Evolutionary conservation across 1,140 invertebrate genomes (phyloP), one percentile per base, ranked within the genome.

Genomic region (Ceratitis capitata): DNA sequence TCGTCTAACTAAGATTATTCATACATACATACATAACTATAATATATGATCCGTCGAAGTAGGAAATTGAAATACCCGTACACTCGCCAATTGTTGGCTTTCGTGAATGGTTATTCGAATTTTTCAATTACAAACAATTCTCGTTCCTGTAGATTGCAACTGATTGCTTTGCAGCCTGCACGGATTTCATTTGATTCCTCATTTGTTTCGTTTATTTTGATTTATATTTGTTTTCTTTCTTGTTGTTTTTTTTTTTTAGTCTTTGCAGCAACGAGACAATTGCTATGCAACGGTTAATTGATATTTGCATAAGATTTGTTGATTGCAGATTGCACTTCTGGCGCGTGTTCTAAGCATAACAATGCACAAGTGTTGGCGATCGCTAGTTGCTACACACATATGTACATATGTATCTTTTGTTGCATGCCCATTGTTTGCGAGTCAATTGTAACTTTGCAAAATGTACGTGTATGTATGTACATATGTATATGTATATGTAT

Each of bases 291-390:
- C 69, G 69, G 69, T 39, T 78, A 78, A 78, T 78, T 78, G 69
- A 78, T 78, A 78, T 78, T 78, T 78, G 69, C 69, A 78, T 78
- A 78, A 78, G 69, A 78, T 78, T 78, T 78, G 69, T 78, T 45
- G n/a, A 47, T 47, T 45, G 39, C 69, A 78, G 69, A 78, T 45
- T n/a, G n/a, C 69, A 78, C 69, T 78, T 78, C 19, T 78, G 69
- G 69, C 69, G 69, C 69, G 69, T 78, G 69, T 35, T 26, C n/a
- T 7, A 78, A 78, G 45, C 39, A 42, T 14, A 69, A 39, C 69
- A 78, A 45, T 32, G 19, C n/a, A n/a, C n/a, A 45, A 78, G 45
- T 14, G 69, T 32, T n/a, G n/a, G n/a, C n/a, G n/a, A n/a, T n/a
- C n/a, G n/a, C n/a, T n/a, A n/a, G 56, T 23, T 78, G 39, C 69